These are phyloP conservation scores for Anoplopoma fimbria DNA, from an alignment of 2,113 vertebrate species.

Conservation along the genomic window DNA sequence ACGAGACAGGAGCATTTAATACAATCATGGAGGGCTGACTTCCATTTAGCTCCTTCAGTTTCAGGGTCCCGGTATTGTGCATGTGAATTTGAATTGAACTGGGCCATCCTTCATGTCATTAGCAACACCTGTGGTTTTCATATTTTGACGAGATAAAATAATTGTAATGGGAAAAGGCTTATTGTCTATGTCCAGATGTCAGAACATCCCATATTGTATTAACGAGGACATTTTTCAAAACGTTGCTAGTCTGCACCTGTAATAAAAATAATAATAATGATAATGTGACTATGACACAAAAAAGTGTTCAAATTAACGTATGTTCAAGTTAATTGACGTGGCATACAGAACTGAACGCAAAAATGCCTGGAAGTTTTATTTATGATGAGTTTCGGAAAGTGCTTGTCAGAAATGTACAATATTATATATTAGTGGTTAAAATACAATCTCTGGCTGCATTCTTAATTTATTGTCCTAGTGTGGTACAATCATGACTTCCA, in stretches of 20 bases:
- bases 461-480: neutral
- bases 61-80: neutral
- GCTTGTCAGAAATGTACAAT: neutral
- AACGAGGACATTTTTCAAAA: neutral
- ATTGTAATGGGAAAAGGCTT: neutral
- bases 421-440: neutral
- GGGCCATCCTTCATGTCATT: neutral
- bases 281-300: neutral
- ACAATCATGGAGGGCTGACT: neutral
- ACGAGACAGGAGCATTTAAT: neutral
- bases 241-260: neutral
- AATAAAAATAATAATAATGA: neutral
- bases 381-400: neutral
- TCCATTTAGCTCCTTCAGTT: neutral
- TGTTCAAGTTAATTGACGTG: neutral
- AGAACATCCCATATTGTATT: neutral
- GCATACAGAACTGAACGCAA: neutral
- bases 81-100: neutral
- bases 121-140: neutral
- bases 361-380: neutral
- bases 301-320: neutral
- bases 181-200: neutral
- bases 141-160: neutral
- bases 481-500: neutral
- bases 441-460: neutral